Conservation (phyloP, 2,888 invertebrate species). For the Drosophila sordidapex region DNA sequence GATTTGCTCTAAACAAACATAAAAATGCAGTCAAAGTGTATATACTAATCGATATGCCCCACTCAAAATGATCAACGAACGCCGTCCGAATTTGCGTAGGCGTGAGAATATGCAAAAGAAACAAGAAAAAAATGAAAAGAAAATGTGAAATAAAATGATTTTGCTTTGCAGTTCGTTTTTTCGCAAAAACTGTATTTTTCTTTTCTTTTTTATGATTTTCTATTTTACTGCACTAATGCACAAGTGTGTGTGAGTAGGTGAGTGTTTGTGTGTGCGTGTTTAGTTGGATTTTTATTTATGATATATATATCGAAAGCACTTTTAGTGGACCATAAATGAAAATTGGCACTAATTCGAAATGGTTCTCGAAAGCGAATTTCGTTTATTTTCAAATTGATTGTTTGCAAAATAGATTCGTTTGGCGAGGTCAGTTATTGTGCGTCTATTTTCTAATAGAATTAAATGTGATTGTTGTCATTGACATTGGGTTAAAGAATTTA, state of each 20-base stretch:
- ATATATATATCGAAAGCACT: conserved; percentile 40
- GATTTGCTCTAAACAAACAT: neutral
- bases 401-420: conserved; percentile 23
- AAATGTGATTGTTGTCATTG: neutral
- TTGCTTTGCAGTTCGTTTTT: conserved; percentile 26
- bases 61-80: neutral
- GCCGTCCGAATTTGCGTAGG: conserved; percentile 21
- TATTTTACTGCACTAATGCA: conserved; percentile 21
- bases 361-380: conserved; percentile 24
- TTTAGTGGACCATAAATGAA: conserved; percentile 38
- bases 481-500: neutral
- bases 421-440: conserved; percentile 41
- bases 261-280: neutral
- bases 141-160: conserved; percentile 12
- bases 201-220: conserved; percentile 8
- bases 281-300: conserved; percentile 41
- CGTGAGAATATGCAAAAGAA: conserved; percentile 32
- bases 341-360: conserved; percentile 9
- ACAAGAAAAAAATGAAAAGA: conserved; percentile 9
- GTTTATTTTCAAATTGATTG: conserved; percentile 50
- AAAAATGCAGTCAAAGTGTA: neutral
- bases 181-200: conserved; percentile 29
- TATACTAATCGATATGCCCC: conserved; percentile 10
- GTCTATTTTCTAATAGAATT: neutral
- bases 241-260: neutral